Base-by-base conservation (phyloP, 2,797 vertebrate genomes). In the Melanotaenia nigrans region DNA sequence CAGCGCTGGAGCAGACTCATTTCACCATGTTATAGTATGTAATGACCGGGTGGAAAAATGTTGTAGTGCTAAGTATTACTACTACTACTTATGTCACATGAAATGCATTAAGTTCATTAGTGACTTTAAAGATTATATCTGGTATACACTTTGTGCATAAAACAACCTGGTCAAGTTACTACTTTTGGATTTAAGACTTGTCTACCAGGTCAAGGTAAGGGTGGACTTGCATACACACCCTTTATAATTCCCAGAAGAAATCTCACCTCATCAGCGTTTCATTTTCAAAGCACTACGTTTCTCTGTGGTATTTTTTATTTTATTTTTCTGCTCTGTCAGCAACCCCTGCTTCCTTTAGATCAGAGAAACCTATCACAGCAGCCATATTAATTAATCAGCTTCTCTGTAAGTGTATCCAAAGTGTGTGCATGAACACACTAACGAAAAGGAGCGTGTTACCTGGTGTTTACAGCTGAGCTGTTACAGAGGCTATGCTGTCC, bases 301-400 rank as follows among this genome's bases (percentile, higher is more conserved):
- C 24, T 30, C 47, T 33, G 13, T 70, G 60, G 54, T 32, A 38
- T 45, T 35, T 53, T n/a, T 42, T 42, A 1, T 49, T 49, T 24
- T 12, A 22, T 67, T 28, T 22, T 71, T 33, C 20, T 32, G 56
- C 69, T n/a, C 18, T 5, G 59, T 63, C 75, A 71, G 75, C 59
- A 60, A 47, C 67, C 58, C 6, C 61, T 51, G 28, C 22, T 61
- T 61, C 65, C 22, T 3, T 77, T 24, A 38, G 61, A 42, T 74
- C 24, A n/a, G 36, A 68, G 47, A 40, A 16, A 28, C 30, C 0
- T 18, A 67, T 66, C 55, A 12, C 25, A 57, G 65, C n/a, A 14
- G 24, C 32, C 28, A 10, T 53, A 38, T 70, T 71, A 35, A 59
- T 70, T 60, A 25, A 63, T 72, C 68, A 32, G 68, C 60, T 32